Base-by-base conservation (phyloP, 1,140 invertebrate species). In the Argopecten irradians region DNA sequence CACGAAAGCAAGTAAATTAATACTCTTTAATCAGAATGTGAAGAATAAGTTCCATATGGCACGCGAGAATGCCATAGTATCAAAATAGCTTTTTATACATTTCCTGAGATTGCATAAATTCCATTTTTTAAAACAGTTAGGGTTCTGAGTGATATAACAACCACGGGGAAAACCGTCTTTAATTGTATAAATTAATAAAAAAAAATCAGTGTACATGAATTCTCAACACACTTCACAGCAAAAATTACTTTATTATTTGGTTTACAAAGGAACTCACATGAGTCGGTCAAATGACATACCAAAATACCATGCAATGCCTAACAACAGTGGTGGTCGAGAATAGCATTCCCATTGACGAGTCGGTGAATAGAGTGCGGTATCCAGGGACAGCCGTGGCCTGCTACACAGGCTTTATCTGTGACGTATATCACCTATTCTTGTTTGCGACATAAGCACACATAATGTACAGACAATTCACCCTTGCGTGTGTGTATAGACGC, bases 1-100 rank as follows among this genome's bases (percentile, higher is more conserved):
- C 90, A 89, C 88, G 89, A 89, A 87, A 84, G 89, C 92, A 92
- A 90, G 92, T 90, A 92, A 92, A 90, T 90, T 87, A 90, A 91
- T 86, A 90, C 88, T 85, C 91, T 89, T 92, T 92, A 92, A 92
- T 92, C 89, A 92, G 84, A 87, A 43, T 84, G 71, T 46, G 85
- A 84, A 71, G 82, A 88, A 84, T 87, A 90, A 89, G 88, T 85
- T 86, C 85, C 16, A 84, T 84, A 41, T 22, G 82, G 87, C 91
- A 91, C 91, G 91, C 88, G 89, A 88, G 35, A 43, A 34, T 19
- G 87, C 82, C 82, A 84, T 88, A 84, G 55, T 86, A 89, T 86
- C 85, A 89, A 90, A 22, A 89, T 46, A 86, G 82, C 39, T 82
- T 85, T 55, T 82, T 84, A 28, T 9, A 34, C 83, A 82, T 89